phyloP scores from a whole-genome alignment of 2,888 invertebrate species.

The Cylindroiulus punctatus region DNA sequence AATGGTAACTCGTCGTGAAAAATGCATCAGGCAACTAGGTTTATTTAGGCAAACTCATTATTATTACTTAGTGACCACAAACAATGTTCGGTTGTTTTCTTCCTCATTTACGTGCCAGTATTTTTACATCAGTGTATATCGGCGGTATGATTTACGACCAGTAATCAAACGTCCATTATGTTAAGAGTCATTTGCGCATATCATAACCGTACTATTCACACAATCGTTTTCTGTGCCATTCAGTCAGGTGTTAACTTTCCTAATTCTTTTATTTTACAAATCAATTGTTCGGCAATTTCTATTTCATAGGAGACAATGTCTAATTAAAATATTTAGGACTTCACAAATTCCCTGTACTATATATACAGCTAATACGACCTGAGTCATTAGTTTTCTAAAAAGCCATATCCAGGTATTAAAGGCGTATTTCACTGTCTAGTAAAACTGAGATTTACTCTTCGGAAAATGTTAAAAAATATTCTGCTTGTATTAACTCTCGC shows the following conservation, averaged over 20 bases:
- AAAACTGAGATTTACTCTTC: background rate
- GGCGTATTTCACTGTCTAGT: background rate
- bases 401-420: background rate
- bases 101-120: background rate
- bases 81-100: too few relatives aligned
- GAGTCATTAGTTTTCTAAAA: background rate
- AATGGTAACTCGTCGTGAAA: too few relatives aligned
- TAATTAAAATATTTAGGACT: background rate
- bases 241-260: background rate
- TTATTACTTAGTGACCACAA: background rate
- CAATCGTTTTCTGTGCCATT: background rate
- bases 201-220: background rate
- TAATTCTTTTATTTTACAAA: background rate
- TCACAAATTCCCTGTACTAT: background rate
- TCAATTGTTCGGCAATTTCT: background rate
- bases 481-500: background rate
- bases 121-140: background rate
- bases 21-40: background rate
- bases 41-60: background rate
- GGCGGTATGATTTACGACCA: background rate
- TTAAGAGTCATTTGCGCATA: background rate
- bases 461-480: conserved; percentile 26
- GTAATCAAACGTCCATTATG: background rate
- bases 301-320: background rate
- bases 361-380: background rate